These are phyloP conservation scores for Phasianus colchicus DNA, from an alignment of 2,113 vertebrate genomes.

Conservation along the genomic window DNA sequence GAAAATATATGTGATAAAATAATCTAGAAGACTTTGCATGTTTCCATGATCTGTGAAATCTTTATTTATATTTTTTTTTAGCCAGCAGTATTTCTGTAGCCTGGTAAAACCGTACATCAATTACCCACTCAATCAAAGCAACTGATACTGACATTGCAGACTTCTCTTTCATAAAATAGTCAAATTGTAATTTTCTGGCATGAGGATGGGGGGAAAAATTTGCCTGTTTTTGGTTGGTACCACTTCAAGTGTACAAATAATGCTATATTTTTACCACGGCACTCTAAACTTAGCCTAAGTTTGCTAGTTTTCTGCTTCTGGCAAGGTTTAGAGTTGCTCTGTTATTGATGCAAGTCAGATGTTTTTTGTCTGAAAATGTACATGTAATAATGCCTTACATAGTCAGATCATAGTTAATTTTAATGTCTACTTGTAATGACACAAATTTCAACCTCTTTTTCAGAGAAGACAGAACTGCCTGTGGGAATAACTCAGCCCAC, in stretches of 20 bases:
- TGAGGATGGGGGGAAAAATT: too few relatives aligned
- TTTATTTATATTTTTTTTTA: not conserved
- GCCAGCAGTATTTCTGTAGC: not conserved
- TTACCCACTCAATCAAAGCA: too few relatives aligned
- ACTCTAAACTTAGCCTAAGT: too few relatives aligned
- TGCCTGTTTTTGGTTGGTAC: too few relatives aligned
- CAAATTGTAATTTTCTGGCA: too few relatives aligned
- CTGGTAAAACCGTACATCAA: too few relatives aligned
- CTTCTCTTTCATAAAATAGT: too few relatives aligned
- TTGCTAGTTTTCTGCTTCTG: not conserved
- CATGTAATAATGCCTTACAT: not conserved
- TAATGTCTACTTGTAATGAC: not conserved
- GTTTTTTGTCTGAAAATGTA: not conserved
- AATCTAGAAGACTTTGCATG: not conserved
- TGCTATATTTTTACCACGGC: too few relatives aligned
- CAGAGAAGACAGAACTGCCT: conserved; percentile 48
- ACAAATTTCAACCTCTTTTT: not conserved
- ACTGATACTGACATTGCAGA: too few relatives aligned
- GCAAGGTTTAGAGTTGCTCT: not conserved
- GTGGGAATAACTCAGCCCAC: conserved; percentile 50
- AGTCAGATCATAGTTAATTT: not conserved
- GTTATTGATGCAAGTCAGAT: not conserved
- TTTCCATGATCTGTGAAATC: not conserved
- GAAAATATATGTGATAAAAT: not conserved
- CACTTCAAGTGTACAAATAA: too few relatives aligned